Evolutionary conservation across 2,113 vertebrate genomes (phyloP), one percentile per base, ranked within the genome.

Genomic region (Phylloscopus trochilus): DNA sequence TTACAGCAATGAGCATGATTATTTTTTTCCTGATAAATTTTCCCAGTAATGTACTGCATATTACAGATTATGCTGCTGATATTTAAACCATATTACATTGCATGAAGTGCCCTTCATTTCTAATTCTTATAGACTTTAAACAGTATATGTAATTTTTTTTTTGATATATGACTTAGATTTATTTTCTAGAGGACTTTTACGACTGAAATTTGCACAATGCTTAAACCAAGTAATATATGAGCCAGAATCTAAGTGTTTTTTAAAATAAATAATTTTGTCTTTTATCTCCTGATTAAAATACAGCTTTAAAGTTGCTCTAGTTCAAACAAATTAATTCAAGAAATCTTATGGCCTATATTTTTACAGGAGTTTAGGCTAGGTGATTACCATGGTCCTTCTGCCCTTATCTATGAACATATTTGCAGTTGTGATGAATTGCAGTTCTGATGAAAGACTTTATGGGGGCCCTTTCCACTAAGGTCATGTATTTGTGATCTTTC

Each of bases 241-340:
- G 41, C 33, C 37, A 73, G 41, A 85, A 86, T 85, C 41, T 55
- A 77, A 66, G 64, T 93, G 72, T 37, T 90, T 66, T 62, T 21
- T 62, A n/a, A 90, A 76, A 77, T 28, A 28, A 72, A 79, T 88
- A 0, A 53, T 76, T 86, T 79, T 79, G 7, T 75, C 30, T 73
- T 66, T 85, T 90, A 43, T 91, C 27, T 89, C 35, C 46, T 91
- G 35, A 78, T 93, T 88, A 90, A 94, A 95, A 77, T 86, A 77
- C 26, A 83, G 49, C 53, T 94, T 79, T 90, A 83, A 93, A 83
- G 23, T 88, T 92, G 21, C 52, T 83, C 17, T 81, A 59, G 33
- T 90, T 83, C 30, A 90, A 63, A 59, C 39, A 78, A 87, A 93
- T 87, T 73, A 85, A 70, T 79, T 94, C 58, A 85, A 78, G 60